phyloP scores from a whole-genome alignment of 2,888 invertebrate species.

The Dolomedes plantarius region DNA sequence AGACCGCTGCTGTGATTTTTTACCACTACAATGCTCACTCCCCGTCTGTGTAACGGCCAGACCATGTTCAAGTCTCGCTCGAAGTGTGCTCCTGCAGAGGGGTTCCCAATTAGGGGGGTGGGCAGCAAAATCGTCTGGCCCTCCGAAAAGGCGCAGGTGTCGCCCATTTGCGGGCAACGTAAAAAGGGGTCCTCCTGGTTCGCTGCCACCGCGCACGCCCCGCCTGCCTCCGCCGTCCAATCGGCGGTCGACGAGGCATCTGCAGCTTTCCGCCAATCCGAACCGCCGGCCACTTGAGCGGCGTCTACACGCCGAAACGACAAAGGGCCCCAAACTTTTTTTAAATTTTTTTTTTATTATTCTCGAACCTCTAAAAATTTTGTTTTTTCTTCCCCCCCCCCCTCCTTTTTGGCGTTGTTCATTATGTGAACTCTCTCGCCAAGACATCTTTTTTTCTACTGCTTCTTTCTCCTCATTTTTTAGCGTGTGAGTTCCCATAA shows the following conservation, averaged over 20 bases:
- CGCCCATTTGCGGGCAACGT: conserved; percentile 67
- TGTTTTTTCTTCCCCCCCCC: conserved; percentile 28
- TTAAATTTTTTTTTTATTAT: conserved; percentile 3
- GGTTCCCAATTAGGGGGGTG: conserved; percentile 1
- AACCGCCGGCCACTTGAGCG: conserved; percentile 60
- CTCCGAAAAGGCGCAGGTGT: conserved; percentile 66
- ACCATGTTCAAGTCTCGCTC: conserved; percentile 1
- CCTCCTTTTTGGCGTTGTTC: conserved; percentile 47
- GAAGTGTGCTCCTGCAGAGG: background rate
- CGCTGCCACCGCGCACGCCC: conserved; percentile 63
- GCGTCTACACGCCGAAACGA: conserved; percentile 49
- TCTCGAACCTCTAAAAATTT: conserved; percentile 42
- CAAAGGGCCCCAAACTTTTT: conserved; percentile 1
- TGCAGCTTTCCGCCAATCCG: conserved; percentile 69
- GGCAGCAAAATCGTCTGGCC: conserved; percentile 46
- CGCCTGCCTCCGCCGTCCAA: conserved; percentile 44
- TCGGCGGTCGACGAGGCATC: conserved; percentile 54
- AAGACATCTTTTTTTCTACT: conserved; percentile 8
- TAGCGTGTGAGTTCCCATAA: conserved; percentile 51
- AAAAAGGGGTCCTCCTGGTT: conserved; percentile 63
- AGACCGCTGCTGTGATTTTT: conserved; percentile 36
- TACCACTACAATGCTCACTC: conserved; percentile 39
- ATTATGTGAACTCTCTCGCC: conserved; percentile 43
- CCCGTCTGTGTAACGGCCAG: conserved; percentile 6
- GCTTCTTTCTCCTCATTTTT: background rate